Evolutionary conservation across 2,888 invertebrate genomes (phyloP), one percentile per base, ranked within the genome.

Genomic region (Diaphora mendica): DNA sequence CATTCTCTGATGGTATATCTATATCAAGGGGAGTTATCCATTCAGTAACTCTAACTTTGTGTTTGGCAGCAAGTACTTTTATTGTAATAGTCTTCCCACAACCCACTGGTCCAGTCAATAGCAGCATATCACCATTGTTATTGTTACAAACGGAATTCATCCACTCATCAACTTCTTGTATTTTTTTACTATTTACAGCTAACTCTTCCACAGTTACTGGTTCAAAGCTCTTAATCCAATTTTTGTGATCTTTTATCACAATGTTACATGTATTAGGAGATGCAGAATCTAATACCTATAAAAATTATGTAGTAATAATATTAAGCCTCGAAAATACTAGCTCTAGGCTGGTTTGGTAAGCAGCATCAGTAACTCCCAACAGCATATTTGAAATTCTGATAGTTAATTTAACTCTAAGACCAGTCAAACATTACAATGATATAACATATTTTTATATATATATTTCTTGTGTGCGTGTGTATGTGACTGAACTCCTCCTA

Each of bases 1-100:
- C 96, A 91, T 91, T 92, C 77, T 96, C 95, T 80, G 95, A 92
- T 79, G 97, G 96, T 76, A 96, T 94, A 73, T 97, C 96, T 83
- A 96, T 96, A 91, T 98, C 97, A 17, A 97, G 83, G 9, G 98
- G 98, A 84, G 98, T 98, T 39, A 97, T 96, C 99, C 99, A 99
- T 91, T 99, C 98, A 51, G 96, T 94, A 55, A 98, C 86, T 83
- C 96, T 96, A 51, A 96, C 92, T 44, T 96, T 94, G 78, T 97
- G 91, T 82, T 97, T 96, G 72, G 96, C 95, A 55, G 98, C 97
- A 17, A 98, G 82, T 15, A 97, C 96, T 74, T 95, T 96, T 1
- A 98, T 83, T 1, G 98, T 97, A 0, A 97, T 96, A 1, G 98
- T 98, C 94, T 99, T 99, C 0, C 98, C 98, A 88, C 97, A 96